Conservation (phyloP, 2,113 vertebrate genomes). For the Dicaeum eximium region DNA sequence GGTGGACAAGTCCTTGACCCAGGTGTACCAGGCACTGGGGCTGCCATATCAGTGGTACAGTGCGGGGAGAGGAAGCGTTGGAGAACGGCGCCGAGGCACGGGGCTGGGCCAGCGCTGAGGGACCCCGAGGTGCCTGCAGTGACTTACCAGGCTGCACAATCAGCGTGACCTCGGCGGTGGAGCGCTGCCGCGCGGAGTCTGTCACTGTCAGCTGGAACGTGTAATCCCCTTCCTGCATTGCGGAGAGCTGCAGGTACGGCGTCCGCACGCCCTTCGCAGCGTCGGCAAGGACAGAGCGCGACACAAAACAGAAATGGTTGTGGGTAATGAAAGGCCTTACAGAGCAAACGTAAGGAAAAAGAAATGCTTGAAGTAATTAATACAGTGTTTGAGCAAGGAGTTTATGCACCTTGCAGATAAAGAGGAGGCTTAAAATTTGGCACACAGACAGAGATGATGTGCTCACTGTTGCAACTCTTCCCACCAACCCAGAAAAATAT, state of each 20-base stretch:
- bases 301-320: not conserved
- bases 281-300: rapidly evolving
- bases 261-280: slow-evolving; percentile 67
- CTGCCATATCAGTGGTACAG: not conserved
- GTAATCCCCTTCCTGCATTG: slow-evolving; percentile 78
- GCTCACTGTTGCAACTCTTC: not conserved
- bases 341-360: not conserved
- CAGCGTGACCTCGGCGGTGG: slow-evolving; percentile 71
- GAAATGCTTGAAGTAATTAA: not conserved
- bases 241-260: slow-evolving; percentile 72
- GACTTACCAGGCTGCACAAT: slow-evolving; percentile 76
- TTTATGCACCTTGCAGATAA: not conserved
- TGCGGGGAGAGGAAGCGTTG: not conserved
- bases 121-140: not conserved
- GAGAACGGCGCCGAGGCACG: not conserved
- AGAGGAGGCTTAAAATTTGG: not conserved
- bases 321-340: not conserved
- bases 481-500: not conserved
- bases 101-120: not conserved
- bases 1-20: not conserved
- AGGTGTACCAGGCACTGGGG: not conserved
- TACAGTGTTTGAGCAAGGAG: not conserved
- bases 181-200: slow-evolving; percentile 73
- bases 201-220: slow-evolving; percentile 76
- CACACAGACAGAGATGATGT: not conserved